Percentiles rank a stretch among this genome's conserved stretches.
Evolutionary conservation across 2,888 invertebrate species (phyloP).

Genomic region (Amphipyra berbera): DNA sequence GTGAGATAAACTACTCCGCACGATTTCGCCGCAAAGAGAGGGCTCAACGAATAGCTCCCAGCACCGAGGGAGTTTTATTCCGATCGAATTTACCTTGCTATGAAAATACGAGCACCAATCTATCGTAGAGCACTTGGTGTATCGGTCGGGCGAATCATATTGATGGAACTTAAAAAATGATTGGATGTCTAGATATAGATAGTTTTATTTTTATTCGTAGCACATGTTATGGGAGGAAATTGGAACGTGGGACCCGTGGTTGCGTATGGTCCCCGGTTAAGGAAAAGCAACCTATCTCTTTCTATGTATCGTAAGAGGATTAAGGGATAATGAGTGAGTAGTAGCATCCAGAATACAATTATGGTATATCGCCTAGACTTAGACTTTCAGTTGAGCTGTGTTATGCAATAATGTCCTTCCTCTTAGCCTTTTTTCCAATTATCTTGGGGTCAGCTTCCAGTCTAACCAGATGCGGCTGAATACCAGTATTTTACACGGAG

Average conservation of each 20-base stretch:
- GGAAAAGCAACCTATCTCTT: slow-evolving; percentile 3
- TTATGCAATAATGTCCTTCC: too few species aligned
- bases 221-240: slow-evolving; percentile 1
- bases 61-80: slow-evolving; percentile 81
- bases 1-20: slow-evolving; percentile 85
- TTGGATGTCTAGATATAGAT: slow-evolving; percentile 42
- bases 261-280: too few species aligned
- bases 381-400: too few species aligned
- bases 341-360: background rate
- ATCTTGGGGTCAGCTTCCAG: too few species aligned
- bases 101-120: slow-evolving; percentile 70
- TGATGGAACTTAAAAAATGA: slow-evolving; percentile 55
- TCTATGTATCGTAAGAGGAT: slow-evolving; percentile 18
- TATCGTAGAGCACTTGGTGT: slow-evolving; percentile 59
- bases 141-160: slow-evolving; percentile 53
- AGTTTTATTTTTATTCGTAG: slow-evolving; percentile 4
- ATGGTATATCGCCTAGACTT: too few species aligned
- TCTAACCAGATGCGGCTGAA: too few species aligned
- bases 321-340: background rate
- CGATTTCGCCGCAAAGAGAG: slow-evolving; percentile 87
- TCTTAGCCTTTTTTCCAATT: too few species aligned
- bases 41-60: slow-evolving; percentile 79
- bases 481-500: too few species aligned
- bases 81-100: slow-evolving; percentile 82
- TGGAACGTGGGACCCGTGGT: background rate